Conservation (phyloP, 2,797 vertebrate species). For the Natrix natrix region DNA sequence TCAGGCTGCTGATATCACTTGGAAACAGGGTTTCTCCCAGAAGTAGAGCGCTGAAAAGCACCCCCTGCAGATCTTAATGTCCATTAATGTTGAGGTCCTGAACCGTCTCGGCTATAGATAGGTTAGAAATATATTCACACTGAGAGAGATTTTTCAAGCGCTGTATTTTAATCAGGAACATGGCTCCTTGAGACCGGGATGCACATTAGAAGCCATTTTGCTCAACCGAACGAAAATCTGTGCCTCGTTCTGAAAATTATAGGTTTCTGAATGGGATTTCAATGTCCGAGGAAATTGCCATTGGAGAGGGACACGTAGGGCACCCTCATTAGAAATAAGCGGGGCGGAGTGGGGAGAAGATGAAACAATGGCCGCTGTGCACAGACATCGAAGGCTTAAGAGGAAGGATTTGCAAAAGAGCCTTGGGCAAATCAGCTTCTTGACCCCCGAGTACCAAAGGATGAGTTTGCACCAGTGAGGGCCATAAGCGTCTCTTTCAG, state of each 20-base stretch:
- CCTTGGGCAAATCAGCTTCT: background rate
- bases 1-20: background rate
- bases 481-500: background rate
- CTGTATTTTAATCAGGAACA: constrained; percentile 35
- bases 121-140: background rate
- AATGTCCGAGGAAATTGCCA: constrained; percentile 42
- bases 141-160: background rate
- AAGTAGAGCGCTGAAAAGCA: background rate
- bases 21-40: background rate
- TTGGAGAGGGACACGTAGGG: constrained; percentile 17
- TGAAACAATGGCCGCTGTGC: background rate
- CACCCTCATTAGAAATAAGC: background rate
- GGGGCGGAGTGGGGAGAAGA: background rate
- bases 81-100: background rate
- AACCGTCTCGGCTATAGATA: background rate
- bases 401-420: background rate
- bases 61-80: background rate
- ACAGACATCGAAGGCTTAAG: background rate
- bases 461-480: background rate
- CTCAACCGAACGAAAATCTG: background rate
- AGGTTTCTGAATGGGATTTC: constrained; percentile 40
- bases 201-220: constrained; percentile 25
- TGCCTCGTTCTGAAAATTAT: constrained; percentile 42
- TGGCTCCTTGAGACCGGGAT: constrained; percentile 42
- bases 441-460: background rate